Conservation (phyloP, 2,113 vertebrate species). For the Lophius piscatorius region DNA sequence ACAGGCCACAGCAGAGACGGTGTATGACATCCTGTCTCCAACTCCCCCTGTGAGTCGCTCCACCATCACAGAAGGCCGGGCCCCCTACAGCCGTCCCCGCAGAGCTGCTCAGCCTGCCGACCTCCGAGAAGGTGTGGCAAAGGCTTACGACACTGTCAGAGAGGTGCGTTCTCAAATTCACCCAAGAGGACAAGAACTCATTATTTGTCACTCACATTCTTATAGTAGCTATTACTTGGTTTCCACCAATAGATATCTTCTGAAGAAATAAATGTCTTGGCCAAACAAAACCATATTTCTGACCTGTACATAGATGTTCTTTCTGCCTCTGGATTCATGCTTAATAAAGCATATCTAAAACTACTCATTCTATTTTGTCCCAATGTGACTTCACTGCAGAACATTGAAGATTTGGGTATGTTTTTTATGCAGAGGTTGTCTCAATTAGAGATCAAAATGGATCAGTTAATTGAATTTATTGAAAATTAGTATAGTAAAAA, state of each 20-base stretch:
- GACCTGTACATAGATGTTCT: no score
- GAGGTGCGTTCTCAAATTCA: conserved; percentile 77
- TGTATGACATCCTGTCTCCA: conserved; percentile 93
- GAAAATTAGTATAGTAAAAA: no score
- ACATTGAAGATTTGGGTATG: no score
- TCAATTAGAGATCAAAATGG: not conserved
- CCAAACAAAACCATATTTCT: no score
- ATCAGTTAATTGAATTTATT: no score
- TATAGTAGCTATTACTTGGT: not conserved
- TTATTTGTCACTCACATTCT: not conserved
- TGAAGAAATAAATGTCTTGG: no score
- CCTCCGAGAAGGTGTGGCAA: conserved; percentile 90
- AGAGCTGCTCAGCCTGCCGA: conserved; percentile 87
- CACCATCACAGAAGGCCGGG: conserved; percentile 83
- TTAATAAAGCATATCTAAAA: no score
- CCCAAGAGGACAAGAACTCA: not conserved
- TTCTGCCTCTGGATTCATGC: no score
- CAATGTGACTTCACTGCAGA: no score
- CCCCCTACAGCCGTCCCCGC: conserved; percentile 73
- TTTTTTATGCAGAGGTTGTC: no score
- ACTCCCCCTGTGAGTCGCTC: conserved; percentile 84
- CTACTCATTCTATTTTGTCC: no score
- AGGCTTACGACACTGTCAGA: conserved; percentile 90
- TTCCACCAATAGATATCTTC: no score
- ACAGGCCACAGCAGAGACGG: conserved; percentile 91